phyloP scores from a whole-genome alignment of 2,113 vertebrate species.

The Noctilio leporinus region DNA sequence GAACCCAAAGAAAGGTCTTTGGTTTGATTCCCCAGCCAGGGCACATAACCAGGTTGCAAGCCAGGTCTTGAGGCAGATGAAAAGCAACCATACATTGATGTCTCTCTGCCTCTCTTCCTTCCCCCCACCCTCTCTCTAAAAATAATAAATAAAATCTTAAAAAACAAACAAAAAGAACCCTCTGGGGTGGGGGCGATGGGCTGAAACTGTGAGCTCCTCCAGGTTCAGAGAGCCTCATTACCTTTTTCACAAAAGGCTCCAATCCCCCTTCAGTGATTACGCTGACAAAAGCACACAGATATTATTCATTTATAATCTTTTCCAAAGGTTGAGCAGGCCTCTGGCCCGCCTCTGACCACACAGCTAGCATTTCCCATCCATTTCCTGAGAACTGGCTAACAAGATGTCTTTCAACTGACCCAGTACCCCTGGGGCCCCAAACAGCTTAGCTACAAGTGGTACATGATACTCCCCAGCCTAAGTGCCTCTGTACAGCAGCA shows the following conservation, averaged over 20 bases:
- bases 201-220: slow-evolving; percentile 29
- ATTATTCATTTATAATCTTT: background rate
- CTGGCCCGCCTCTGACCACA: slow-evolving; percentile 11
- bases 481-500: background rate
- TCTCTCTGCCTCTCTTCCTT: too few species aligned
- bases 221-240: slow-evolving; percentile 31
- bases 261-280: background rate
- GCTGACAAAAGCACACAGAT: slow-evolving; percentile 25
- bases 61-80: too few species aligned
- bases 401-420: background rate
- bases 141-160: too few species aligned
- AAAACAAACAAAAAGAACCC: too few species aligned
- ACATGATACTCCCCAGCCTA: background rate
- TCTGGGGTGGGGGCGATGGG: background rate
- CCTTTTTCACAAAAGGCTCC: slow-evolving; percentile 37
- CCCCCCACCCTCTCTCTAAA: too few species aligned
- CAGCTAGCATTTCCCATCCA: background rate
- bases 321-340: slow-evolving; percentile 28
- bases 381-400: background rate
- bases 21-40: too few species aligned
- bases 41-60: too few species aligned
- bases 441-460: background rate
- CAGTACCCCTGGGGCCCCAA: background rate
- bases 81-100: too few species aligned
- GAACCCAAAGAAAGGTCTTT: too few species aligned